Base-by-base conservation (phyloP, 2,797 vertebrate species). In the Cuniculus paca region DNA sequence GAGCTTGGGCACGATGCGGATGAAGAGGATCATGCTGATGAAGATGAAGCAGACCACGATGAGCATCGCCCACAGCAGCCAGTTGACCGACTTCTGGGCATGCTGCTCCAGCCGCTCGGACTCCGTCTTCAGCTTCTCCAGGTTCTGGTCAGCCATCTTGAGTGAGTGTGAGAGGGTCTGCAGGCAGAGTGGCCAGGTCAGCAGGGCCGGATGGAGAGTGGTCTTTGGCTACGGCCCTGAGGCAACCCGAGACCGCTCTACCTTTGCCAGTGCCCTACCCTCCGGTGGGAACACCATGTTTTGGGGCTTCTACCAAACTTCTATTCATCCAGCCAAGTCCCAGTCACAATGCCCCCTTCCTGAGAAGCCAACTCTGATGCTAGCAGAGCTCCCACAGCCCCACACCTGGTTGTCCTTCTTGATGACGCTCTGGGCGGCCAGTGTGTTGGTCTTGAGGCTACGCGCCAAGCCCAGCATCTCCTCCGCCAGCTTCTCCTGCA, bases 21-120 rank as follows among this genome's bases (percentile, higher is more conserved):
- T 99, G 95, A 99, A 99, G 88, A 99, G 99, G 98, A 99, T 99
- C 99, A 99, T 99, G 97, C 99, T 99, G 98, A 99, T 99, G 97
- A 99, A 99, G 92, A 99, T 99, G 97, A 99, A 99, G 89, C 99
- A 99, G 88, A 99, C 99, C 0, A 99, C 96, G 79, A 99, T 99
- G 20, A 99, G 98, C 99, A 99, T 99, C 56, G 99, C 98, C 99
- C 99, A 99, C 48, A 99, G 98, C 16, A 99, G 98, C 99, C 99
- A 99, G 99, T 99, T 99, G 96, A 99, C 99, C 0, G 99, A 99
- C 98, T 99, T 99, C 98, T 99, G 99, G 0, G 99, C 98, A 1
- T 99, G 99, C 97, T 99, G 99, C 93, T 99, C 99, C 93, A 99
- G 95, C 0, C 99, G 99, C 94, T 99, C 99, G 0, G 99, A 99